Base-by-base conservation (phyloP, 2,797 vertebrate species). In the Peromyscus attwateri region DNA sequence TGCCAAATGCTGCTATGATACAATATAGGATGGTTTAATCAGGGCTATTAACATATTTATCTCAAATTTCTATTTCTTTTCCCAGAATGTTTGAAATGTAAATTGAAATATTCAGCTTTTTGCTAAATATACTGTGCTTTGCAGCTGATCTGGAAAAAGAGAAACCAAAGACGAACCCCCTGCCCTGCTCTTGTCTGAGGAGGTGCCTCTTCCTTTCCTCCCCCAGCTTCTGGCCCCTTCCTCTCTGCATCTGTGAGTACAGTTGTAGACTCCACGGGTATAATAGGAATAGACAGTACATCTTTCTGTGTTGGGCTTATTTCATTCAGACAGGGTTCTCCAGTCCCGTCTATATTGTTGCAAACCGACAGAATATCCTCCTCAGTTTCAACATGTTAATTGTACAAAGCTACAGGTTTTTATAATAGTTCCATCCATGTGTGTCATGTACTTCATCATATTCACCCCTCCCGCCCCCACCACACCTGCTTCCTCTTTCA, bases 11-110 rank as follows among this genome's bases (percentile, higher is more conserved):
- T 46, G 17, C 52, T 64, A 14, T 62, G 55, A 46, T 76, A 77
- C 31, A 31, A 29, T 73, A 31, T n/a, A 75, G 71, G 55, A 46
- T 62, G 29, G 40, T 76, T 76, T n/a, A 62, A 34, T 76, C 71
- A 62, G 21, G 55, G 12, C 27, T 60, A 43, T 43, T 60, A 21
- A 43, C 70, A 62, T 75, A 75, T 60, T 89, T 13, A 27, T 75
- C 37, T 34, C 49, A 77, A 70, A 70, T 31, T 83, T 57, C 70
- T 77, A 49, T 29, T 49, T 29, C n/a, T 70, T 76, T 76, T 84
- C 77, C 64, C 46, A 34, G 70, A 89, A 55, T 43, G 64, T 85
- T 91, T 85, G 93, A 76, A 79, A 91, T 95, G 60, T 70, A 79
- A 57, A 60, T 55, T n/a, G 23, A 60, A 85, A 21, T 46, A n/a